Conservation (phyloP, 2,888 invertebrate species). For the Eulithis testata region DNA sequence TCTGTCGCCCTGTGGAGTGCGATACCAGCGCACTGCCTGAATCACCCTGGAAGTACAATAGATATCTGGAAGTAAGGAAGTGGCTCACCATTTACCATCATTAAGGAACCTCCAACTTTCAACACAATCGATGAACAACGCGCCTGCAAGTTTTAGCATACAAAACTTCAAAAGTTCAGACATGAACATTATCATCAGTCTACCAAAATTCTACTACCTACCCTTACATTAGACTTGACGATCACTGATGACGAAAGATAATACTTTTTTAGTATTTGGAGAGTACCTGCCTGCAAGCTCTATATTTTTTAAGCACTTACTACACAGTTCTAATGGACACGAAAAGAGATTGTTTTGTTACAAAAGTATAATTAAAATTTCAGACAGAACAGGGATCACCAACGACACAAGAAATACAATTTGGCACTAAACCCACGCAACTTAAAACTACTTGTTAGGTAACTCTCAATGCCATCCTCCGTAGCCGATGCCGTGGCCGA, state of each 20-base stretch:
- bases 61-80: too few species aligned
- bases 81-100: too few species aligned
- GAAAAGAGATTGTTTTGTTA: conserved; percentile 18
- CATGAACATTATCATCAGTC: too few species aligned
- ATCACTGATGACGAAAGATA: too few species aligned
- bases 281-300: not conserved
- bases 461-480: conserved; percentile 59
- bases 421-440: conserved; percentile 58
- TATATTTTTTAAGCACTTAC: not conserved
- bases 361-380: conserved; percentile 36
- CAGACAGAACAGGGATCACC: conserved; percentile 42
- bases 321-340: not conserved
- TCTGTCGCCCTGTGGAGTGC: conserved; percentile 38
- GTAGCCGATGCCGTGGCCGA: conserved; percentile 56
- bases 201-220: too few species aligned
- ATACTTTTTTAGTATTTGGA: too few species aligned
- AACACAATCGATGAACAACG: too few species aligned
- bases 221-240: too few species aligned
- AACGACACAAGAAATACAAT: conserved; percentile 53
- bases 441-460: conserved; percentile 23
- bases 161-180: too few species aligned
- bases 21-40: conserved; percentile 61
- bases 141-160: too few species aligned
- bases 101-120: too few species aligned
- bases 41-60: conserved; percentile 55